Base-by-base conservation (phyloP, 1,140 invertebrate species). In the Portunus trituberculatus region DNA sequence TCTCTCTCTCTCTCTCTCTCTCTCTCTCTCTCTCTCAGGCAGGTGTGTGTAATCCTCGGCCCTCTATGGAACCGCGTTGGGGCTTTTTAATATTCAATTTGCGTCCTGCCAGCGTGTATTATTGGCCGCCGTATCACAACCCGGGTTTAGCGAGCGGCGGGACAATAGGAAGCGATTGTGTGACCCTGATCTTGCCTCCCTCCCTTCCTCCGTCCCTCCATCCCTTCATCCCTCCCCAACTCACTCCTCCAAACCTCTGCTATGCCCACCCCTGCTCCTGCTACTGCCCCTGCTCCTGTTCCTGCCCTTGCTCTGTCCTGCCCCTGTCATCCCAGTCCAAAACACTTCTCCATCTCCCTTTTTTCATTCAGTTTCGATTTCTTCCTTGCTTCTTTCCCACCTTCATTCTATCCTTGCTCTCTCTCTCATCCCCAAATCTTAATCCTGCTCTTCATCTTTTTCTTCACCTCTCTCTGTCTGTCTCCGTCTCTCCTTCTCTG, bases 11-110 rank as follows among this genome's bases (percentile, higher is more conserved):
- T 46, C 84, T 76, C 87, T 0, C 93, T 88, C 91, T 45, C 32
- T n/a, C 39, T n/a, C 48, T n/a, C 87, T 76, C 48, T 28, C 48
- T n/a, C 88, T 32, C n/a, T 39, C 6, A 52, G 93, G 93, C 93
- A 94, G 93, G 93, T 94, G 93, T 94, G 93, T 94, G 52, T 94
- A 94, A 94, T 94, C 93, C 32, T 48, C 7, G 83, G 48, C n/a
- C 29, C 12, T 45, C 93, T 88, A 31, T 88, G 39, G 20, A n/a
- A 45, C 59, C 31, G 84, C 86, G 48, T 39, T 87, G 86, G 20
- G 93, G 93, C 67, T 94, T 94, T 94, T 94, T 94, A 94, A 94
- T 94, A 94, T 94, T 94, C 93, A 94, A 94, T 94, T 94, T 94
- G 87, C 32, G 52, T 88, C 93, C 93, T 48, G 93, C 59, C 93